Percentiles rank a stretch among this genome's conserved stretches.
Conservation (phyloP, 2,888 invertebrate species). For the Pasiphila rectangulata region DNA sequence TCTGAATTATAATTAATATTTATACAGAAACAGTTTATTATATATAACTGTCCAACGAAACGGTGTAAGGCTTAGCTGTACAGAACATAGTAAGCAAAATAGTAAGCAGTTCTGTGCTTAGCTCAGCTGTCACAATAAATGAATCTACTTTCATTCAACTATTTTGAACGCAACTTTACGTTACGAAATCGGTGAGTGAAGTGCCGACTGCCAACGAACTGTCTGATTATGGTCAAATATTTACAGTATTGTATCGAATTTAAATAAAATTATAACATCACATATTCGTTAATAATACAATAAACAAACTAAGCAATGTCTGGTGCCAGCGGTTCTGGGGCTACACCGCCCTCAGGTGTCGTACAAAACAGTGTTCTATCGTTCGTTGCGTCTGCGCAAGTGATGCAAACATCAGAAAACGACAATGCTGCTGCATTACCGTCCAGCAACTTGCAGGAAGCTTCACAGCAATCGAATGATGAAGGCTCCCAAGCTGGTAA, state of each 20-base stretch:
- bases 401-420: constrained; percentile 36
- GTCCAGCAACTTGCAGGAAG: constrained; percentile 28
- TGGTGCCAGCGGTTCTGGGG: constrained; percentile 39
- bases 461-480: constrained; percentile 17
- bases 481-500: constrained; percentile 44
- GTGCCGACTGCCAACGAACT: background rate
- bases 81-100: too few relatives aligned
- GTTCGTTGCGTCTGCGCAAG: constrained; percentile 64
- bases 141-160: background rate
- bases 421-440: constrained; percentile 19
- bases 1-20: too few relatives aligned
- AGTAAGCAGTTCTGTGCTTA: too few relatives aligned
- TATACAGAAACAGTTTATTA: too few relatives aligned
- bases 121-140: too few relatives aligned
- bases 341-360: constrained; percentile 48
- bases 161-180: background rate
- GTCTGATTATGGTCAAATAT: too few relatives aligned
- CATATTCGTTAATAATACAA: background rate
- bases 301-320: constrained; percentile 7
- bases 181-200: background rate
- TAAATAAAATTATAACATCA: background rate
- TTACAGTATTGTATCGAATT: background rate
- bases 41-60: too few relatives aligned
- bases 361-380: constrained; percentile 63
- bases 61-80: too few relatives aligned